Evolutionary conservation across 2,888 invertebrate genomes (phyloP).

Genomic region (Coelogynopora nodosa): DNA sequence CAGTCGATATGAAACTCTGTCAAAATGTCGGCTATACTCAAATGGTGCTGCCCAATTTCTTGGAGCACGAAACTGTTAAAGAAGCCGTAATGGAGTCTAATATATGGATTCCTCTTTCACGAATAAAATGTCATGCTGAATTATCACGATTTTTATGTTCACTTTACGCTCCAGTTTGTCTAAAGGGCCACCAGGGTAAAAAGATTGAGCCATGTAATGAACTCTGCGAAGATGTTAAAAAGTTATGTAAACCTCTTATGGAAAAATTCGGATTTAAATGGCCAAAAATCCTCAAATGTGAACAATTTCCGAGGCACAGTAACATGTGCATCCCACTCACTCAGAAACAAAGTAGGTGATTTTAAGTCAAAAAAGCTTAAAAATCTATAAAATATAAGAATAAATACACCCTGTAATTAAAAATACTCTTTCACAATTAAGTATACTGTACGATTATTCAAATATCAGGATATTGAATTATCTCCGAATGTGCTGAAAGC

Average conservation of each 20-base stretch:
- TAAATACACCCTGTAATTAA: no score
- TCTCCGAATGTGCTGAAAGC: no score
- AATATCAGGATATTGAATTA: no score
- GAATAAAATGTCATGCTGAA: slow-evolving; percentile 43
- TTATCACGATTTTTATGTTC: slow-evolving; percentile 74
- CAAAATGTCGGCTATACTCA: slow-evolving; percentile 39
- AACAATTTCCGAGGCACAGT: slow-evolving; percentile 70
- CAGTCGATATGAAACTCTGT: slow-evolving; percentile 41
- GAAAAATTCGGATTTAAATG: slow-evolving; percentile 86
- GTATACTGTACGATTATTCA: no score
- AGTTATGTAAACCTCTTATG: slow-evolving; percentile 77
- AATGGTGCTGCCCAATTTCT: slow-evolving; percentile 43
- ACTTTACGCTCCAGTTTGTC: slow-evolving; percentile 91
- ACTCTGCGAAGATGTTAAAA: slow-evolving; percentile 78
- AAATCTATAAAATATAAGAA: no score
- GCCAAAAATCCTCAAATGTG: slow-evolving; percentile 83
- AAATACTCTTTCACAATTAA: no score
- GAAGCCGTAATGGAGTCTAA: slow-evolving; percentile 40
- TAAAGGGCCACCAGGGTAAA: slow-evolving; percentile 75
- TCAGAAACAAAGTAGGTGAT: neutral
- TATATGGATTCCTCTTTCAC: slow-evolving; percentile 40
- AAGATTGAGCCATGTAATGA: slow-evolving; percentile 88
- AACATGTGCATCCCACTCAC: slow-evolving; percentile 35
- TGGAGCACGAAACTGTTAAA: slow-evolving; percentile 42
- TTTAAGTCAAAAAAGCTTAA: no score